Evolutionary conservation across 2,888 invertebrate genomes (phyloP), one percentile per base, ranked within the genome.

Genomic region (Rotaria macrura): DNA sequence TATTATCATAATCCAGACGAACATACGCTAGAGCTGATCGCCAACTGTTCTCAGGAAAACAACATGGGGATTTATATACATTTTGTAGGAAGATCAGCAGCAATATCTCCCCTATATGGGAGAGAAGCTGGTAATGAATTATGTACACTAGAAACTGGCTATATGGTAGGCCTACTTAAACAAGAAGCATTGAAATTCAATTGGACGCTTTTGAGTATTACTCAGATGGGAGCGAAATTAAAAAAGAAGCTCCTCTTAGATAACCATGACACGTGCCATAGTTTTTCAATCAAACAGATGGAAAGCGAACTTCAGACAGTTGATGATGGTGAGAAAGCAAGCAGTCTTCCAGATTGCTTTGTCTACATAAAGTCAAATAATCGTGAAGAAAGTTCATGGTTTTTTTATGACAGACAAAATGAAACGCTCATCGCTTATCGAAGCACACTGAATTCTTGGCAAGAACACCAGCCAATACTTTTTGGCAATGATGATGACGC

Each of bases 1-100:
- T 84, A 84, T 40, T 84, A 84, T 57, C 54, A 54, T 57, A 29
- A 84, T 38, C 84, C 57, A 40, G 84, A 84, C 20, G 25, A 84
- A 55, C 54, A 55, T n/a, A 25, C 20, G 38, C 55, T 84, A 6
- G 54, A 40, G 10, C 14, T 25, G 4, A 34, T 84, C 40, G 54
- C 3, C 7, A 4, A 34, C 2, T 6, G 34, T 25, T 10, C 25
- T 5, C 34, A 57, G n/a, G n/a, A 29, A 10, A 29, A 57, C 14
- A 23, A 52, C 23, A 2, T 12, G 10, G 29, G 7, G 2, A 29
- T 40, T 14, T 10, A 20, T 23, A 57, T 84, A 25, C 84, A 84
- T 84, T 1, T 84, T 12, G 84, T 84, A 14, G 84, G 55, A 84
- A 54, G 43, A n/a, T 40, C 7, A 25, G 20, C n/a, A 25, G 84